A percentile compares a stretch with the other conserved stretches of the same genome.
These are phyloP conservation scores for Tapirus terrestris DNA, from an alignment of 2,113 vertebrate genomes.

Conservation along the genomic window DNA sequence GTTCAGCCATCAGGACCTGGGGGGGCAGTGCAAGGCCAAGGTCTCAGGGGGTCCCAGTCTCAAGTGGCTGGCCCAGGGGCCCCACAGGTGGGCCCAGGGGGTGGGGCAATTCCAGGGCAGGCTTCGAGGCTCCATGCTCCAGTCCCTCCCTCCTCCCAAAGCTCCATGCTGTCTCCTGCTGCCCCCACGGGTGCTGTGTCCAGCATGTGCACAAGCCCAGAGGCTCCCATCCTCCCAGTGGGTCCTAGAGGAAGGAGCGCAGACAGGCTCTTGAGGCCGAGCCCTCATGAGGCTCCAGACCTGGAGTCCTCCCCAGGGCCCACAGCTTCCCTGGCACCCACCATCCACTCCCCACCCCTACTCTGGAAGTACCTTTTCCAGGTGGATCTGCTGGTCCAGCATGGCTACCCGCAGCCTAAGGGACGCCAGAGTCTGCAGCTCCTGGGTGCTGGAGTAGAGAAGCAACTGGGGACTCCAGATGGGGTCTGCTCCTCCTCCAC, in stretches of 20 bases:
- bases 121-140: background rate
- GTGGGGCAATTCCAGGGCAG: background rate
- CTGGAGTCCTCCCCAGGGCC: background rate
- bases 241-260: background rate
- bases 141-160: background rate
- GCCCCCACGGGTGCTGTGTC: background rate
- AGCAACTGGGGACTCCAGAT: constrained; percentile 82
- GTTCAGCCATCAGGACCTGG: constrained; percentile 89
- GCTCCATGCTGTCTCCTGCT: background rate
- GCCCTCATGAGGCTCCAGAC: background rate
- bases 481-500: background rate
- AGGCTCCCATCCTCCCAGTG: too few species aligned
- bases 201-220: background rate
- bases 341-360: too few species aligned
- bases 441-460: constrained; percentile 87
- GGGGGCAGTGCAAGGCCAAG: background rate
- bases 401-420: constrained; percentile 88
- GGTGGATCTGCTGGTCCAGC: constrained; percentile 89
- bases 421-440: constrained; percentile 89
- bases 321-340: accelerated
- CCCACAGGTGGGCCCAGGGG: background rate
- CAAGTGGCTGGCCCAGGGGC: background rate
- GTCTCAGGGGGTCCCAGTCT: background rate
- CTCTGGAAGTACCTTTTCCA: constrained; percentile 90
- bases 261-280: background rate